A percentile compares a stretch with the other conserved stretches of the same genome.
Evolutionary conservation across 1,140 invertebrate species (phyloP).

Genomic region (Ips nitidus): DNA sequence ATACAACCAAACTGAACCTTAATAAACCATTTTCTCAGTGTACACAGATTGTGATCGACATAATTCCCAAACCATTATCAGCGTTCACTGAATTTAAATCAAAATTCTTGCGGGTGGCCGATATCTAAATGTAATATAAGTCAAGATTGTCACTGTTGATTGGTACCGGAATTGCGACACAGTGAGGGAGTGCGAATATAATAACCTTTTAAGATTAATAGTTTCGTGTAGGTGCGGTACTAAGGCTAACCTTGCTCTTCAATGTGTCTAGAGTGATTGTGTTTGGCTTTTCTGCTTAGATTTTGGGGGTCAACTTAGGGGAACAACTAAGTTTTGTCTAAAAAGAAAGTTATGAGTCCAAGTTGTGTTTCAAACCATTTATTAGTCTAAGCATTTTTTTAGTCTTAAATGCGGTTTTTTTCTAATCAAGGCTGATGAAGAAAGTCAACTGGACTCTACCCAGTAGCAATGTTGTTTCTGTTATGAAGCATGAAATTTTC

Average conservation of each 20-base stretch:
- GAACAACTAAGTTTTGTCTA: too few relatives aligned
- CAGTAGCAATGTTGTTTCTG: too few relatives aligned
- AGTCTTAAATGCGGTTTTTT: too few relatives aligned
- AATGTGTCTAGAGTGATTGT: conserved; percentile 12
- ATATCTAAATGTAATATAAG: background rate
- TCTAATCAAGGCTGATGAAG: too few relatives aligned
- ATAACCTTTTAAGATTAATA: conserved; percentile 5
- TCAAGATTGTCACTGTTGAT: background rate
- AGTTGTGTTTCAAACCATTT: too few relatives aligned
- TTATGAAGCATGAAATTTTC: too few relatives aligned
- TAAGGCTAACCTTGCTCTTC: conserved; percentile 11
- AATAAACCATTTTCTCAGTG: background rate
- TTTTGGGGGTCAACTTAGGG: background rate
- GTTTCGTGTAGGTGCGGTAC: conserved; percentile 13
- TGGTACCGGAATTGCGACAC: background rate
- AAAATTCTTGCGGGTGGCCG: conserved; percentile 12
- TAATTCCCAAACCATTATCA: background rate
- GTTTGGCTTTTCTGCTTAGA: background rate
- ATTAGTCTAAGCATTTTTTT: too few relatives aligned
- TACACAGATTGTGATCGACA: background rate
- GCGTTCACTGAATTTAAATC: conserved; percentile 9
- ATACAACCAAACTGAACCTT: background rate
- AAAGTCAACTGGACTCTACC: too few relatives aligned
- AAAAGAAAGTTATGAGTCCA: too few relatives aligned
- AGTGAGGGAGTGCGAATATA: conserved; percentile 13